These are phyloP conservation scores for Phenganax subtilis DNA, from an alignment of 92 coral and sea anemone species.

Conservation along the genomic window DNA sequence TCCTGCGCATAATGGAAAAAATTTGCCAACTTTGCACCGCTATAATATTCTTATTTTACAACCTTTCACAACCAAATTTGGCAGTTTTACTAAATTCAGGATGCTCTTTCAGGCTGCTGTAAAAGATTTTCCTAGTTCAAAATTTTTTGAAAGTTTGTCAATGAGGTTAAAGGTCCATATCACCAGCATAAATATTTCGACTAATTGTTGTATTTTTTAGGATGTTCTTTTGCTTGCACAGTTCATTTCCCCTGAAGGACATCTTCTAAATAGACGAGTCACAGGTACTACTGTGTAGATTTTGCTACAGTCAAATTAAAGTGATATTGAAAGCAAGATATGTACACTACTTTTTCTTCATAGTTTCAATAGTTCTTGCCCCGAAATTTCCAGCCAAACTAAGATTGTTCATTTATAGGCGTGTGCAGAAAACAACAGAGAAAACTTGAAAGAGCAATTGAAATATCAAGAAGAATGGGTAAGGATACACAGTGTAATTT, in stretches of 20 bases:
- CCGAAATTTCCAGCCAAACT: too few relatives aligned
- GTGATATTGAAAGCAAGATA: not conserved
- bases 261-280: slow-evolving; percentile 70
- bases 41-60: too few relatives aligned
- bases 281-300: slow-evolving; percentile 55
- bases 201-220: slow-evolving; percentile 43
- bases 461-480: slow-evolving; percentile 92
- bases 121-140: not conserved
- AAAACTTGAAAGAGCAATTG: slow-evolving; percentile 79
- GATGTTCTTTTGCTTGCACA: slow-evolving; percentile 90
- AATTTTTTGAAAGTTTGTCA: not conserved
- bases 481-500: slow-evolving; percentile 1
- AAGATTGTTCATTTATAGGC: slow-evolving; percentile 43
- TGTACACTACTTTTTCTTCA: not conserved
- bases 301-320: not conserved
- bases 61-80: too few relatives aligned
- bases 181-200: not conserved
- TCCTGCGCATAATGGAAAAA: too few relatives aligned
- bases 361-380: not conserved
- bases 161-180: too few relatives aligned
- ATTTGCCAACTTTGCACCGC: too few relatives aligned
- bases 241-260: slow-evolving; percentile 93
- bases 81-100: too few relatives aligned
- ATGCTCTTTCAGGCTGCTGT: too few relatives aligned
- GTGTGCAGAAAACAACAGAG: slow-evolving; percentile 93